phyloP scores from a whole-genome alignment of 2,113 vertebrate genomes.

The Podocnemis expansa region DNA sequence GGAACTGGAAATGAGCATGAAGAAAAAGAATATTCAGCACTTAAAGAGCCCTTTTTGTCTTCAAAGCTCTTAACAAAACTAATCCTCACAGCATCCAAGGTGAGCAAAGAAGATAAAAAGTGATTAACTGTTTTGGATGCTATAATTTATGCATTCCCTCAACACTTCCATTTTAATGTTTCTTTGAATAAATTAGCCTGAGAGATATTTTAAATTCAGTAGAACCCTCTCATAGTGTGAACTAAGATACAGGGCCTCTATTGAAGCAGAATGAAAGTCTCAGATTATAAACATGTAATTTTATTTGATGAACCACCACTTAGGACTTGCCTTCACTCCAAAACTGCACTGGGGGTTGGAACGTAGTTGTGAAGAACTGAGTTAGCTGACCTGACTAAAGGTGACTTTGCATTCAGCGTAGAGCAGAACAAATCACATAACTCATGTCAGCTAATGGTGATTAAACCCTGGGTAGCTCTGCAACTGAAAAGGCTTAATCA shows the following conservation, averaged over 20 bases:
- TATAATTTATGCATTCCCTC: constrained; percentile 22
- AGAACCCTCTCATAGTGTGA: constrained; percentile 7
- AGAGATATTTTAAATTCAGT: constrained; percentile 25
- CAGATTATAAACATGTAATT: neutral
- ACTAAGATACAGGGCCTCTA: constrained; percentile 23
- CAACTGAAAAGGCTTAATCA: neutral
- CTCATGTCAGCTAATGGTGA: neutral
- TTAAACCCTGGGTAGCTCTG: neutral
- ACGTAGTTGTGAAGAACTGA: neutral
- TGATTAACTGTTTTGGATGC: constrained; percentile 44
- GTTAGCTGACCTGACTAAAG: neutral
- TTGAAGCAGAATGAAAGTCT: neutral
- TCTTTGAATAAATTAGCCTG: constrained; percentile 59
- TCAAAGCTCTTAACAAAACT: constrained; percentile 61
- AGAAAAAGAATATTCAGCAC: constrained; percentile 44
- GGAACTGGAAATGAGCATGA: constrained; percentile 47
- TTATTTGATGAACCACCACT: neutral
- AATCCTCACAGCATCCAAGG: constrained; percentile 49
- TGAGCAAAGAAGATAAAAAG: constrained; percentile 62
- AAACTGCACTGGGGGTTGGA: neutral
- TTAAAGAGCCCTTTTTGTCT: constrained; percentile 38
- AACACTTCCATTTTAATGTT: constrained; percentile 42
- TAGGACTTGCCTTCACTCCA: neutral
- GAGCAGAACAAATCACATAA: neutral
- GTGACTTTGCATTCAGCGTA: neutral